phyloP scores from a whole-genome alignment of 2,888 invertebrate genomes.

The Himalopsyche japonica region DNA sequence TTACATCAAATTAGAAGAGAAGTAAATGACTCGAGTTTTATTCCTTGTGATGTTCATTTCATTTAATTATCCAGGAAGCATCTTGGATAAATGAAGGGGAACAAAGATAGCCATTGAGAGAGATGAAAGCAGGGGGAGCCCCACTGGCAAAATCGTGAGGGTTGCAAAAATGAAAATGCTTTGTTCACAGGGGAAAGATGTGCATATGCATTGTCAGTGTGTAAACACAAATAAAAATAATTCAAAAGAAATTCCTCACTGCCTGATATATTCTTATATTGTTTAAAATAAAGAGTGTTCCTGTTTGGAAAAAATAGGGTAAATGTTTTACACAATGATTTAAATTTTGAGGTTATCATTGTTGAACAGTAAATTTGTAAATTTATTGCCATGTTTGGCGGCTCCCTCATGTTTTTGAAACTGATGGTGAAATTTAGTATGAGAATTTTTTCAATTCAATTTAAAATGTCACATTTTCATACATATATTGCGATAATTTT shows the following conservation, averaged over 20 bases:
- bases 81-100: constrained; percentile 20
- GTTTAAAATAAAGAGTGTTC: not conserved
- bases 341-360: no score
- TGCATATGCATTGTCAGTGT: not conserved
- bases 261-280: not conserved
- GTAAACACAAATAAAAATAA: not conserved
- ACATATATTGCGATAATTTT: no score
- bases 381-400: no score
- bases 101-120: not conserved
- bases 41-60: constrained; percentile 47
- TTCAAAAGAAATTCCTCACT: not conserved
- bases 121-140: not conserved
- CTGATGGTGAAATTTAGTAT: no score
- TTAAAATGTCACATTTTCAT: no score
- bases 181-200: not conserved
- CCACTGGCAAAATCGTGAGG: not conserved
- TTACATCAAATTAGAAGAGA: no score
- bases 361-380: no score
- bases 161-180: not conserved
- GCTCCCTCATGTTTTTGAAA: no score
- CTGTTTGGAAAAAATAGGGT: not conserved
- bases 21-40: constrained; percentile 37
- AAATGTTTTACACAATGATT: not conserved
- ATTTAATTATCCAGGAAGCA: constrained; percentile 8
- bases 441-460: no score